Evolutionary conservation across 2,113 vertebrate species (phyloP), one percentile per base, ranked within the genome.

Genomic region (Cathartes aura): DNA sequence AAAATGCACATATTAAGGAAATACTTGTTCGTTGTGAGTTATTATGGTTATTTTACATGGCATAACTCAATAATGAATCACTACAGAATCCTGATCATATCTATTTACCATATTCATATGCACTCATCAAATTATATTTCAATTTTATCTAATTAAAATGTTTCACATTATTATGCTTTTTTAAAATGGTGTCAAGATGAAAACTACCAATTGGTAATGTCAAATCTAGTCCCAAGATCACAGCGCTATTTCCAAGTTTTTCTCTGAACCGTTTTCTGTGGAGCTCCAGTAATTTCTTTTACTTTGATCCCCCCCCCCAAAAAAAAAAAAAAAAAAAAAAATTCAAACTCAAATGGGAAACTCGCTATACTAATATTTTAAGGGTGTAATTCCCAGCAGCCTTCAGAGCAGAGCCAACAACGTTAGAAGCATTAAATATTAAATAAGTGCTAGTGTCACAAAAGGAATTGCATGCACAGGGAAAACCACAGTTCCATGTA

Each of bases 131-230:
- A 94, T 93, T 95, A 85, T 79, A 91, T 85, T 93, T 93, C 60
- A 59, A 84, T 95, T 95, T 93, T 22, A 91, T 74, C 48, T 89
- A 89, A 96, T 95, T 82, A 93, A 94, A 95, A 91, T 74, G 50
- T 90, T 96, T 95, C 88, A 86, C 26, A 78, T 73, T 96, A 89
- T 86, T 83, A 74, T 42, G 40, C 20, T 16, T 85, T 93, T 79
- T 38, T 7, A 74, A 94, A 95, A 78, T 52, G 15, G 36, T 90
- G 32, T 85, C 43, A 68, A 52, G 45, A 79, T 67, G 43, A 90
- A 94, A 75, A 88, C n/a, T 82, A 63, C 23, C 30, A 38, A 24
- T 27, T 20, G 10, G 47, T 55, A 85, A 75, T 72, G 52, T 64
- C 62, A 93, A 59, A 93, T 60, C 56, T 47, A 59, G 20, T 56